Evolutionary conservation across 2,888 invertebrate genomes (phyloP).

Genomic region (Litoditis marina): DNA sequence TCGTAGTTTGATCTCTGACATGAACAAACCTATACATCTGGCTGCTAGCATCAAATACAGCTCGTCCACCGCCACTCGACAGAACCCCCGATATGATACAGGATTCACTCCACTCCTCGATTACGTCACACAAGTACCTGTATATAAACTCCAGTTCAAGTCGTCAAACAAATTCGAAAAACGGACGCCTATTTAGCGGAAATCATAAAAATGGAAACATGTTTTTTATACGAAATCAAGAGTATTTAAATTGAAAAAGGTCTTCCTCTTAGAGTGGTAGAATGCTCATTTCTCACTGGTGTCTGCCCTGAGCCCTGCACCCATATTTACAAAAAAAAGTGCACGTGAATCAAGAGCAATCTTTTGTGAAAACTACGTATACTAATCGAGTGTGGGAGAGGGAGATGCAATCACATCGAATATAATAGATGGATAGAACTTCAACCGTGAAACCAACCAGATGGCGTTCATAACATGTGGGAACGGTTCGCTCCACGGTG

Average conservation of each 20-base stretch:
- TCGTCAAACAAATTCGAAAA: too few relatives aligned
- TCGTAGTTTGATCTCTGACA: not conserved
- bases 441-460: conserved; percentile 1
- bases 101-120: conserved; percentile 16
- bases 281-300: too few relatives aligned
- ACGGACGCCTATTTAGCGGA: too few relatives aligned
- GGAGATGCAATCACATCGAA: not conserved
- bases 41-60: conserved; percentile 5
- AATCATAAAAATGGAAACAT: not conserved
- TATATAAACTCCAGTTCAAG: too few relatives aligned
- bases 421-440: too few relatives aligned
- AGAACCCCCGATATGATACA: not conserved
- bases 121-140: conserved; percentile 12
- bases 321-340: too few relatives aligned
- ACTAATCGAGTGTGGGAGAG: not conserved
- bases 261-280: too few relatives aligned
- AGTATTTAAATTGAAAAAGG: too few relatives aligned
- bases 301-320: too few relatives aligned
- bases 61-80: not conserved
- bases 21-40: conserved; percentile 6
- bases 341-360: not conserved
- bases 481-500: conserved; percentile 21
- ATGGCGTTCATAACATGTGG: conserved; percentile 23
- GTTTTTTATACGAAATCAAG: too few relatives aligned
- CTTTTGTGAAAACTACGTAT: not conserved